Evolutionary conservation across 2,113 vertebrate species (phyloP).

Genomic region (Macrotus californicus): DNA sequence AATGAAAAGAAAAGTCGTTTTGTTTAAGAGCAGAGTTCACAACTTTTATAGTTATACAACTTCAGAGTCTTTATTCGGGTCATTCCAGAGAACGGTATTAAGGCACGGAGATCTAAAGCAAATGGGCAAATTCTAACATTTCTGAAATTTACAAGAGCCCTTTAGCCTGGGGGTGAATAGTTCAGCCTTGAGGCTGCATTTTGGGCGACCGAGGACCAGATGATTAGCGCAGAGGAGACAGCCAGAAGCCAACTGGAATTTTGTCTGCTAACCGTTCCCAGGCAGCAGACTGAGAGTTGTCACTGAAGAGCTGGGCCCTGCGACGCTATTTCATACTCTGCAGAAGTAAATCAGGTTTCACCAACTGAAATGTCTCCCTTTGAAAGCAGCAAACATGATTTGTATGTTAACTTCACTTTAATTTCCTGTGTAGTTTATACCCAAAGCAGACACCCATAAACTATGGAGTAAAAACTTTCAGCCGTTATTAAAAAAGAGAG

Average conservation of each 20-base stretch:
- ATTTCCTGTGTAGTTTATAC: constrained; percentile 77
- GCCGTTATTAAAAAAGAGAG: constrained; percentile 59
- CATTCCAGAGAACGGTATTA: neutral
- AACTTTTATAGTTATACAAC: neutral
- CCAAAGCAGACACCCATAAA: constrained; percentile 64
- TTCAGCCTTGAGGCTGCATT: constrained; percentile 59
- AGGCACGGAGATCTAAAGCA: neutral
- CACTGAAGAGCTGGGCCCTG: constrained; percentile 5
- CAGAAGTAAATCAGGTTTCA: constrained; percentile 67
- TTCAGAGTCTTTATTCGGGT: neutral
- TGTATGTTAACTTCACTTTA: constrained; percentile 69
- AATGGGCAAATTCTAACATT: constrained; percentile 47
- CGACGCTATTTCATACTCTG: constrained; percentile 40
- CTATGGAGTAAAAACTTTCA: constrained; percentile 58
- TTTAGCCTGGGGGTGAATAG: constrained; percentile 53
- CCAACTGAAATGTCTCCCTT: constrained; percentile 42
- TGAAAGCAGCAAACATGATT: constrained; percentile 71
- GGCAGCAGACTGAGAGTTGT: constrained; percentile 59
- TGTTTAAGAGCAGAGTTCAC: neutral
- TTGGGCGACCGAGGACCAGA: constrained; percentile 32
- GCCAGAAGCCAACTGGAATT: constrained; percentile 58
- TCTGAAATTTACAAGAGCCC: constrained; percentile 24
- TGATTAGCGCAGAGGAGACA: constrained; percentile 61
- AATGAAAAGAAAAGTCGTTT: neutral
- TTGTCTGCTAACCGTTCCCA: constrained; percentile 64